Base-by-base conservation (phyloP, 2,888 invertebrate genomes). In the Amorpha juglandis region DNA sequence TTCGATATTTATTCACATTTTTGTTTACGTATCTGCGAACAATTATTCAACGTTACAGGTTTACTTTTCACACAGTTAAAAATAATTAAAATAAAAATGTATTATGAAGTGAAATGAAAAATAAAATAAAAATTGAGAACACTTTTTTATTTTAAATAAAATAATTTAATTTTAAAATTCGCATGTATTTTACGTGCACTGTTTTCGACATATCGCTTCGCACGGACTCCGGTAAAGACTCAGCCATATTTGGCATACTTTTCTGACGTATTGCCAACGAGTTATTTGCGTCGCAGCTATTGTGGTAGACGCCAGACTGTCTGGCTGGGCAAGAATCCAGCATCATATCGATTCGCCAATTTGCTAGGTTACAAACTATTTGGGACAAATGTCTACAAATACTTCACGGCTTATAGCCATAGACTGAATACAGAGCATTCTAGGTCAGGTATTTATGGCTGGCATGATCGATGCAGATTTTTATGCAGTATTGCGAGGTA, bases 291-390 rank as follows among this genome's bases (percentile, higher is more conserved):
- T 62, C 52, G 53, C 52, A 67, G 55, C 69, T 68, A 69, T 65
- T 68, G 67, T 70, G 63, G 66, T 45, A 62, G 89, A 71, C 88
- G 87, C 88, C 90, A 77, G 82, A 68, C 83, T 71, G 88, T 87
- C 89, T 89, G 78, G 70, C 76, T 67, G 74, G 79, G 70, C 76
- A 74, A 78, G 76, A 78, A 82, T 82, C 76, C 78, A 83, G 81
- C 70, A 73, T 67, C 67, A 69, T 88, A 90, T 91, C 78, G 90
- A 90, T 90, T 87, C 50, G 19, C 42, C 47, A n/a, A 62, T 64
- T 63, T 63, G 42, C 55, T 48, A 33, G 58, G 50, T n/a, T 63
- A 47, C 47, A 62, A 67, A 65, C 42, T 64, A 67, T 67, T 64
- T 64, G 64, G 63, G 47, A 38, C 67, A 58, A 45, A 55, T 48